These are phyloP conservation scores for Lasius platythorax DNA, from an alignment of 2,888 invertebrate genomes.

Conservation along the genomic window DNA sequence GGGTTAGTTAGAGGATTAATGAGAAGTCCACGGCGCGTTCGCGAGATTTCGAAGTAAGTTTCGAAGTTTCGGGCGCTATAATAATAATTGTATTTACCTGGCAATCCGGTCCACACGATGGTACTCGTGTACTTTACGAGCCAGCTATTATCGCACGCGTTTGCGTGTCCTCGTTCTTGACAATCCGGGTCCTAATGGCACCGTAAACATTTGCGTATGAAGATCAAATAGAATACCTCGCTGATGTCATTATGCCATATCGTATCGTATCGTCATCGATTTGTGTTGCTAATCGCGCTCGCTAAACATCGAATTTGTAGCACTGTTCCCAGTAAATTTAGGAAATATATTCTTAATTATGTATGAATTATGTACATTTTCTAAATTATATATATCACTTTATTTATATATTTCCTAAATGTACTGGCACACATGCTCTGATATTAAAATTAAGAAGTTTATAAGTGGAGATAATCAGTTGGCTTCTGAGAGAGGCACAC, in stretches of 20 bases:
- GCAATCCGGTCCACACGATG: background rate
- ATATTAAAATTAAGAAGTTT: background rate
- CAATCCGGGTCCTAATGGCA: conserved; percentile 77
- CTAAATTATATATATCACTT: no score
- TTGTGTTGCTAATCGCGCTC: conserved; percentile 75
- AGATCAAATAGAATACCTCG: conserved; percentile 81
- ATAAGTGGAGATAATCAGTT: background rate
- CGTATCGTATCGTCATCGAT: conserved; percentile 68
- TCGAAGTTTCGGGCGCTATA: conserved; percentile 1
- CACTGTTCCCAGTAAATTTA: background rate
- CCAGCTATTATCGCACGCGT: conserved; percentile 19
- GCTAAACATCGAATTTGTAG: conserved; percentile 48
- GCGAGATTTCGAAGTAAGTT: conserved; percentile 2
- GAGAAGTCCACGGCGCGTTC: background rate
- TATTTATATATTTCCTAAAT: background rate
- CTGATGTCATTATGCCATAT: conserved; percentile 63
- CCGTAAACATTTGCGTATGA: conserved; percentile 80
- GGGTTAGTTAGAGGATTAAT: conserved; percentile 18
- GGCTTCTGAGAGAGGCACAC: background rate
- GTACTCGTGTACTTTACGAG: background rate
- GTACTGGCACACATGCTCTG: background rate
- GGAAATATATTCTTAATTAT: background rate
- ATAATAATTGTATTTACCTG: conserved; percentile 35
- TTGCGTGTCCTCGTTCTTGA: conserved; percentile 14
- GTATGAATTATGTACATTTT: no score